Conservation (phyloP, 2,113 vertebrate species). For the Oxyura jamaicensis region DNA sequence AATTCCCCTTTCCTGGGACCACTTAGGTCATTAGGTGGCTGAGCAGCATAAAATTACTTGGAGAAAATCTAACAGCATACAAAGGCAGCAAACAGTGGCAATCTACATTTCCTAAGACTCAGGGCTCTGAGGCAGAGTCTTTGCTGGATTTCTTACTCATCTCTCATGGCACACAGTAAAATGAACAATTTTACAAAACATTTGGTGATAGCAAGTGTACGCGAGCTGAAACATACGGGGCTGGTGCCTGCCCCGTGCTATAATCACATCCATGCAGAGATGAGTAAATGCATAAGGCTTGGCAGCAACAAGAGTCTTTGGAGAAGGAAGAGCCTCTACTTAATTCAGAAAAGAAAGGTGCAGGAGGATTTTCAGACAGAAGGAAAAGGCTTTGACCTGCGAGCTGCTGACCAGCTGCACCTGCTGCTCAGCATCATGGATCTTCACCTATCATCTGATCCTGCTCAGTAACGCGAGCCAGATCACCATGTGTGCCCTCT, state of each 20-base stretch:
- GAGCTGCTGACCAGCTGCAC: conserved; percentile 8
- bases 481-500: conserved; percentile 46
- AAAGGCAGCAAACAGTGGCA: neutral
- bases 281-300: neutral
- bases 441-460: conserved; percentile 60
- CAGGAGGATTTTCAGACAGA: conserved; percentile 16
- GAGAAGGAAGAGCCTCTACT: neutral
- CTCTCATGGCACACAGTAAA: neutral
- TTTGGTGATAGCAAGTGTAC: neutral
- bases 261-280: neutral
- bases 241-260: neutral
- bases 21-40: conserved; percentile 5
- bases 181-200: neutral
- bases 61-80: neutral
- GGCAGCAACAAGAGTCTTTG: neutral
- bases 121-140: neutral
- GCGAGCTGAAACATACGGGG: neutral
- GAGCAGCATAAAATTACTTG: neutral
- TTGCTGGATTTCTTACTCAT: neutral
- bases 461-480: conserved; percentile 51
- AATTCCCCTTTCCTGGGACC: conserved; percentile 37
- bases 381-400: conserved; percentile 34
- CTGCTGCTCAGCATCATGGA: conserved; percentile 37
- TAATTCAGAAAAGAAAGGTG: neutral
- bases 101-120: neutral